Conservation (phyloP, 2,113 vertebrate genomes). For the Toxotes chatareus region DNA sequence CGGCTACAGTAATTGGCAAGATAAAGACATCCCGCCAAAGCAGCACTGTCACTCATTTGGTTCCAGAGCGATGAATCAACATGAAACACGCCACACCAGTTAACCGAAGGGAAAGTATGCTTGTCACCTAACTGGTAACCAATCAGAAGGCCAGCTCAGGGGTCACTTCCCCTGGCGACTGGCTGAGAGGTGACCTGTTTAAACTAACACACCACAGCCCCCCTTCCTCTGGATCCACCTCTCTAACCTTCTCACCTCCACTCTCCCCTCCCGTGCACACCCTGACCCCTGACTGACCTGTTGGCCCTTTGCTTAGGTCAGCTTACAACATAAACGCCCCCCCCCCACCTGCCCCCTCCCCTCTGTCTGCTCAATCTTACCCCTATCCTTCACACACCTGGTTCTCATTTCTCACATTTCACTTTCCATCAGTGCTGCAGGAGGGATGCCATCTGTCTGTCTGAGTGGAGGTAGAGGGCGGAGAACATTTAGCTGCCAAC, state of each 20-base stretch:
- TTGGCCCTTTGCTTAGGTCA: constrained; percentile 68
- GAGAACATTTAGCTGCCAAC: constrained; percentile 30
- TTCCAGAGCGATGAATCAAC: constrained; percentile 68
- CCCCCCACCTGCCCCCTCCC: too few relatives aligned
- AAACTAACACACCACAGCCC: constrained; percentile 66
- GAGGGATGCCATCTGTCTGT: constrained; percentile 43
- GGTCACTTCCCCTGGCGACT: constrained; percentile 70
- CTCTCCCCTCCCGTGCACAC: constrained; percentile 46
- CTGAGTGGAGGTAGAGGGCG: constrained; percentile 10
- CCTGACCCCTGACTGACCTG: constrained; percentile 72
- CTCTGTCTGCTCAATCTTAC: constrained; percentile 55
- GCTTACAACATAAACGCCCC: constrained; percentile 16
- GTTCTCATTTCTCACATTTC: constrained; percentile 79
- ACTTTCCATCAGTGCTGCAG: constrained; percentile 67
- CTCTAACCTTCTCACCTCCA: constrained; percentile 72
- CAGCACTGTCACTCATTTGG: constrained; percentile 77
- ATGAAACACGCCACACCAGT: constrained; percentile 71
- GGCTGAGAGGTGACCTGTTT: constrained; percentile 77
- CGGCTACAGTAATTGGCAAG: constrained; percentile 77
- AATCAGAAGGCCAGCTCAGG: constrained; percentile 55
- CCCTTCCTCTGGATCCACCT: constrained; percentile 50
- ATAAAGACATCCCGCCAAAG: constrained; percentile 79
- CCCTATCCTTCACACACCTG: constrained; percentile 73
- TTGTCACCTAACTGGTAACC: constrained; percentile 60
- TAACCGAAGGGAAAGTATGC: constrained; percentile 69